Base-by-base conservation (phyloP, 2,113 vertebrate species). In the Oreochromis spilurus region DNA sequence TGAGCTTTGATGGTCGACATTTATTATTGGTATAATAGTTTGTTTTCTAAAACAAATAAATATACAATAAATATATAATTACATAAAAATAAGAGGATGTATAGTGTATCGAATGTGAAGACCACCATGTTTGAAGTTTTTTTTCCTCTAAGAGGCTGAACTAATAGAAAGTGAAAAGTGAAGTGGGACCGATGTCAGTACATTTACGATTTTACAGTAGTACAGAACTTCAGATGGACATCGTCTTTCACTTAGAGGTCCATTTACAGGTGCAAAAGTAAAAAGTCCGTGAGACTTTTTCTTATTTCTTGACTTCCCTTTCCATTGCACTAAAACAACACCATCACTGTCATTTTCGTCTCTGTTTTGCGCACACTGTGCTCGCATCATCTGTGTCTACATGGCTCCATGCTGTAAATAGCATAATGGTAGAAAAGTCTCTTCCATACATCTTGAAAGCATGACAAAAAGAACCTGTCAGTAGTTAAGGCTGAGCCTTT, bases 401-500 rank as follows among this genome's bases (percentile, higher is more conserved):
- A 45, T 88, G 79, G 40, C 34, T 36, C 2, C 6, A 34, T 38
- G 82, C 78, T 86, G 79, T 81, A 88, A 89, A 90, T 60, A 79
- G 57, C 52, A 24, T 86, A 82, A 91, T 84, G n/a, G 57, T n/a
- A 36, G 58, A 84, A 89, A 70, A 84, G 67, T 60, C 14, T 81
- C 80, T 62, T 86, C 79, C 17, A 75, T 84, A 54, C n/a, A 77
- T 79, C 34, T 40, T 84, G 53, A 87, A 38, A 87, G 75, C 75
- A 90, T 55, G 88, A 83, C 83, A 91, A 82, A 84, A 55, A 54
- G 60, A 83, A 83, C 9, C 62, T 29, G 82, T 82, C 36, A 80
- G 50, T 48, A 34, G 72, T 84, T 58, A 52, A 65, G 19, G 83
- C 29, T 62, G n/a, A 79, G 45, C 19, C 89, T 89, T 92, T 93